These are phyloP conservation scores for Drosophila neotestacea DNA, from an alignment of 2,888 invertebrate species.

Conservation along the genomic window DNA sequence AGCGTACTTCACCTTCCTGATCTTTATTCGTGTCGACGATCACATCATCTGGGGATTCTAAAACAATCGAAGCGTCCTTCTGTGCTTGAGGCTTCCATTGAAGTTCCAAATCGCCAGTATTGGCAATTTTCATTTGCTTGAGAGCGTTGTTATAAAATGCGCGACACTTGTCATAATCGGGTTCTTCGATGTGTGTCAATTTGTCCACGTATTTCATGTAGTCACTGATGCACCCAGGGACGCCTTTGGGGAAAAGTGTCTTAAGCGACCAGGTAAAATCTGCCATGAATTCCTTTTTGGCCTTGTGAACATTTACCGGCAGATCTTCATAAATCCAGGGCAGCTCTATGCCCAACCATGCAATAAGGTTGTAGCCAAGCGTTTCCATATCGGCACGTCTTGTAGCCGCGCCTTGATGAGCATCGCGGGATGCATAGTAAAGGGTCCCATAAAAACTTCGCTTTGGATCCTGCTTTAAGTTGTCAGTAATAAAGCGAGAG, in stretches of 20 bases:
- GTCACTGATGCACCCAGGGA: conserved; percentile 87
- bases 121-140: conserved; percentile 87
- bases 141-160: conserved; percentile 89
- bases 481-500: conserved; percentile 89
- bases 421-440: conserved; percentile 98
- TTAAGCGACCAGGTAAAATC: conserved; percentile 82
- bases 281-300: conserved; percentile 90
- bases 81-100: not conserved
- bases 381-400: conserved; percentile 98
- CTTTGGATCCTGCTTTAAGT: conserved; percentile 94
- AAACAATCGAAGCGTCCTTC: too few relatives aligned
- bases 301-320: conserved; percentile 88
- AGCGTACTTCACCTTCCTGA: too few relatives aligned
- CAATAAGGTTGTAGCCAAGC: conserved; percentile 95
- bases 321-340: conserved; percentile 92
- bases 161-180: conserved; percentile 91
- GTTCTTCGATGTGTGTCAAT: conserved; percentile 90
- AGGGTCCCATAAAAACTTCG: conserved; percentile 98
- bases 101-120: conserved; percentile 87
- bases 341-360: conserved; percentile 93
- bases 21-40: too few relatives aligned
- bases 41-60: too few relatives aligned
- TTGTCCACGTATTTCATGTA: conserved; percentile 89
- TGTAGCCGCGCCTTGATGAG: conserved; percentile 95
- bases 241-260: conserved; percentile 81